phyloP scores from a whole-genome alignment of 2,113 vertebrate species.

The Miniopterus natalensis region DNA sequence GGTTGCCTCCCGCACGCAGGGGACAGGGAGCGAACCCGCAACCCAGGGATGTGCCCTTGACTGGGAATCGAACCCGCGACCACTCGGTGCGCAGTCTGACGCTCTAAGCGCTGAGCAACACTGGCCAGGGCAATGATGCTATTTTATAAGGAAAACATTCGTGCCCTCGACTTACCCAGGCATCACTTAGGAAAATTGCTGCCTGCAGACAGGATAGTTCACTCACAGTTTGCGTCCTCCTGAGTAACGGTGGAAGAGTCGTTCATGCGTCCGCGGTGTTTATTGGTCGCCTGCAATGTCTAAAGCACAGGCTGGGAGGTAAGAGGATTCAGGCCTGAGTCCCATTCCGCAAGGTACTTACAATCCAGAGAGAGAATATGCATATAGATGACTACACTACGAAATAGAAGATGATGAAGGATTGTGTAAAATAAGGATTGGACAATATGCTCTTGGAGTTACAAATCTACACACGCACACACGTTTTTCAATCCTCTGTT shows the following conservation, averaged over 20 bases:
- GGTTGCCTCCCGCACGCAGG: too few species aligned
- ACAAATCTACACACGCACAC: not conserved
- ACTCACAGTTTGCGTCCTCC: not conserved
- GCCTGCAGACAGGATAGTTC: not conserved
- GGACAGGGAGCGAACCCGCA: too few species aligned
- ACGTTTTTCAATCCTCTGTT: not conserved
- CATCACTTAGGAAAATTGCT: not conserved
- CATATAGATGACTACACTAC: not conserved
- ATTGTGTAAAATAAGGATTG: not conserved
- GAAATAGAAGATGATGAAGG: not conserved
- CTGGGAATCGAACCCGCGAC: too few species aligned
- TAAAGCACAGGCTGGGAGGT: not conserved
- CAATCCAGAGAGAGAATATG: not conserved
- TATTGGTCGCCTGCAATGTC: not conserved
- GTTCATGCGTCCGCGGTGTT: not conserved
- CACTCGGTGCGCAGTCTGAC: too few species aligned
- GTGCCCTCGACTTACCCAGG: not conserved
- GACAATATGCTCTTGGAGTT: not conserved
- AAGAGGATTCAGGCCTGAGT: constrained; percentile 23
- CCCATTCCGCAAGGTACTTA: not conserved
- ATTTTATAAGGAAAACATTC: not conserved
- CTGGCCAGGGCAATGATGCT: not conserved
- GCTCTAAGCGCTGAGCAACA: too few species aligned
- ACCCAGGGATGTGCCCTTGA: too few species aligned
- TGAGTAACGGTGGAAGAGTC: not conserved